phyloP scores from a whole-genome alignment of 2,888 invertebrate genomes.

The Rhagium mordax region DNA sequence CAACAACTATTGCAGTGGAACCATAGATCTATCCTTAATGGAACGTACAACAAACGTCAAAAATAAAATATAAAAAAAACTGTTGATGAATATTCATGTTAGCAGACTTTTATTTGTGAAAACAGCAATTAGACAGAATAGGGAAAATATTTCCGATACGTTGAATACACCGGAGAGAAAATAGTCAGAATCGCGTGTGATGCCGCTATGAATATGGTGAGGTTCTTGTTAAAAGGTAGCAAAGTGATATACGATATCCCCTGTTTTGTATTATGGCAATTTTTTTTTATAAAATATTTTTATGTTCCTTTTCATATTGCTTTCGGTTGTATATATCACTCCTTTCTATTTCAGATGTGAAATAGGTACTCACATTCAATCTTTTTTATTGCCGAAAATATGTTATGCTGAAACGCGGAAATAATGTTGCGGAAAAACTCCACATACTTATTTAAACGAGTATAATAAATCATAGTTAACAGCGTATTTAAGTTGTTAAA shows the following conservation, averaged over 20 bases:
- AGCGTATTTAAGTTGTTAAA: background rate
- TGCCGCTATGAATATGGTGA: background rate
- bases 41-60: background rate
- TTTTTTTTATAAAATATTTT: slow-evolving; percentile 11
- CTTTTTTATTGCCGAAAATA: slow-evolving; percentile 19
- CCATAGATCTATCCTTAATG: background rate
- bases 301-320: slow-evolving; percentile 9
- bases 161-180: background rate
- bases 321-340: slow-evolving; percentile 17
- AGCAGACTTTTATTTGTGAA: background rate
- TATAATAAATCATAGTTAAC: background rate
- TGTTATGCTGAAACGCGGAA: slow-evolving; percentile 5
- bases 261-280: slow-evolving; percentile 9
- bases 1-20: background rate
- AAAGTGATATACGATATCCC: slow-evolving; percentile 1
- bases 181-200: background rate
- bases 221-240: background rate
- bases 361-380: slow-evolving; percentile 20
- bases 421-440: slow-evolving; percentile 7
- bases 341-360: slow-evolving; percentile 13
- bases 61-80: background rate
- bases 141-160: background rate
- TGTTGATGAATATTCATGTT: background rate
- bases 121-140: background rate
- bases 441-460: background rate